These are phyloP conservation scores for Acrossocheilus wenchowensis DNA, from an alignment of 2,797 vertebrate species.

Conservation along the genomic window DNA sequence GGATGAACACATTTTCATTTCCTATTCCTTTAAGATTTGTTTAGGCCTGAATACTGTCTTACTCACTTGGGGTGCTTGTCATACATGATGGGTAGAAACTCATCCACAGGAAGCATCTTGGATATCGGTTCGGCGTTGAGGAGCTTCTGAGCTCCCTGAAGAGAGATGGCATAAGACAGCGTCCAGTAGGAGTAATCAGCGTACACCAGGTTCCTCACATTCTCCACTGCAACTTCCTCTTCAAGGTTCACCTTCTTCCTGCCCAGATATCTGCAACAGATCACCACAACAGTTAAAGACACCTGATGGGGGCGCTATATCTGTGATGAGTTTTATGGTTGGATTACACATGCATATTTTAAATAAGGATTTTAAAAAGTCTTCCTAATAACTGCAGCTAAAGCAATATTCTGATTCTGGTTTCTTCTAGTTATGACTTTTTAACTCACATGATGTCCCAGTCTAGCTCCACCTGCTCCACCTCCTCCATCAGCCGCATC, in stretches of 20 bases:
- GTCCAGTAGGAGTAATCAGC: constrained; percentile 96
- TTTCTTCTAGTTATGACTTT: neutral
- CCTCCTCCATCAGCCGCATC: constrained; percentile 84
- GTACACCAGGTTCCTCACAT: constrained; percentile 84
- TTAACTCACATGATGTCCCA: constrained; percentile 93
- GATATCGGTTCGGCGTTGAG: constrained; percentile 87
- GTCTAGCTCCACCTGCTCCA: constrained; percentile 79
- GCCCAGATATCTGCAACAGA: constrained; percentile 86
- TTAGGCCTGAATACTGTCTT: neutral
- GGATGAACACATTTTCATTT: neutral
- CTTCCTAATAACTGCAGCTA: neutral
- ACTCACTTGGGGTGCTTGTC: constrained; percentile 95
- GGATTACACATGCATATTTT: neutral
- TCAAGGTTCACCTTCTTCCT: constrained; percentile 91
- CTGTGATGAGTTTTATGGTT: neutral
- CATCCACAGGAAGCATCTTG: constrained; percentile 96
- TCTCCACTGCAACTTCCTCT: constrained; percentile 83
- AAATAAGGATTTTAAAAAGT: neutral
- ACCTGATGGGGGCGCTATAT: constrained; percentile 1
- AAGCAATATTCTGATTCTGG: neutral
- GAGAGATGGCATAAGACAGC: constrained; percentile 89
- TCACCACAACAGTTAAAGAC: neutral
- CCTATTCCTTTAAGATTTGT: neutral
- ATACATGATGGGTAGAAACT: constrained; percentile 98
- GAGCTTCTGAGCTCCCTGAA: constrained; percentile 89